These are phyloP conservation scores for Spheniscus mendiculus DNA, from an alignment of 2,113 vertebrate species.

Conservation along the genomic window DNA sequence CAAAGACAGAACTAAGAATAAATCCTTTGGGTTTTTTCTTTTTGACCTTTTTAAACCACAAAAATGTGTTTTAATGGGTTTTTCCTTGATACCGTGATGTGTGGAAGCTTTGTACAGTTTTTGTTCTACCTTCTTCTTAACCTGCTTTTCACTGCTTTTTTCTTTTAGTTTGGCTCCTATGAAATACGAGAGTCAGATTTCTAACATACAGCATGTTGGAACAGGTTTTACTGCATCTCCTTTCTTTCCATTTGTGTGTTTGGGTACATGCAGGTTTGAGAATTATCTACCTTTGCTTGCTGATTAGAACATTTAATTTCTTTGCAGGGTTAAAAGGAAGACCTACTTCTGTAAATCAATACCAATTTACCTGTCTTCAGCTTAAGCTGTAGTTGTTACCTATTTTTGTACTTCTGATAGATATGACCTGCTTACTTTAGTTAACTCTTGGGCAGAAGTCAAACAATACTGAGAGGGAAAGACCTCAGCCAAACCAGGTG, in stretches of 20 bases:
- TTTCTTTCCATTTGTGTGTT: not conserved
- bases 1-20: not conserved
- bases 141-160: not conserved
- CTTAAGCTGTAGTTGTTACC: not conserved
- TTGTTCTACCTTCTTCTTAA: not conserved
- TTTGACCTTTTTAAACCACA: not conserved
- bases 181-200: constrained; percentile 1
- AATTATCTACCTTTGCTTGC: not conserved
- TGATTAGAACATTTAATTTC: not conserved
- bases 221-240: constrained; percentile 38
- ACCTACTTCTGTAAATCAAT: not conserved
- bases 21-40: not conserved
- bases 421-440: not conserved
- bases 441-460: not conserved
- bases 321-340: not conserved
- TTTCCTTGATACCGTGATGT: not conserved
- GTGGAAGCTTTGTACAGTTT: not conserved
- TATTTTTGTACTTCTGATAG: not conserved
- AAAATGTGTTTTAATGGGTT: not conserved
- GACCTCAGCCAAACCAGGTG: not conserved
- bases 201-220: not conserved
- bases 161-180: not conserved
- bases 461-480: not conserved
- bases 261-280: not conserved
- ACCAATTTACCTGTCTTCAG: not conserved